Conservation (phyloP, 1,140 invertebrate genomes). For the Hypothenemus hampei region DNA sequence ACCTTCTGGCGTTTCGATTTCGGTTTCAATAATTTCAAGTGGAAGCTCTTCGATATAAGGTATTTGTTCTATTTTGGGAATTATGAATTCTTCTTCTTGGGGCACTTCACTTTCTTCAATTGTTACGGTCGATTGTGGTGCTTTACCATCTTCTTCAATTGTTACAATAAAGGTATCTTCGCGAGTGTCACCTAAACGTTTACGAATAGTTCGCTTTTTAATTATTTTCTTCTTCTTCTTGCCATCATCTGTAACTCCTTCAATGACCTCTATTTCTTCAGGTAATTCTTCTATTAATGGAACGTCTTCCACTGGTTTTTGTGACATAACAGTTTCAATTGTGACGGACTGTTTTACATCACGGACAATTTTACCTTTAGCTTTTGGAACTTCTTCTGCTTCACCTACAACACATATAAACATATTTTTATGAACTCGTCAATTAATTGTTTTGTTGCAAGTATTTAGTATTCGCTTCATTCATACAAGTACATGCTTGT, state of each 20-base stretch:
- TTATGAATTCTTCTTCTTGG: constrained; percentile 16
- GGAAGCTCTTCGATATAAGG: constrained; percentile 39
- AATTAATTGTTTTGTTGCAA: no score
- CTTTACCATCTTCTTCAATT: constrained; percentile 42
- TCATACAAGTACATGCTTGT: no score
- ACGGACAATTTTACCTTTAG: constrained; percentile 26
- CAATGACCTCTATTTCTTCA: constrained; percentile 41
- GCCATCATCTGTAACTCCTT: constrained; percentile 33
- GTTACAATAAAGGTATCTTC: constrained; percentile 40
- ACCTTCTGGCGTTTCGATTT: constrained; percentile 33
- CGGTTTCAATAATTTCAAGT: constrained; percentile 41
- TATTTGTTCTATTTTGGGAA: constrained; percentile 1
- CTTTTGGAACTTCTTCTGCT: constrained; percentile 17
- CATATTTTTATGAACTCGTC: constrained; percentile 5
- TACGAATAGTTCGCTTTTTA: constrained; percentile 39
- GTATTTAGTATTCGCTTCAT: no score
- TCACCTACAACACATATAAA: constrained; percentile 31
- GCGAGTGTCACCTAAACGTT: constrained; percentile 35
- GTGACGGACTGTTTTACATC: constrained; percentile 35
- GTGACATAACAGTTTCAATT: constrained; percentile 34
- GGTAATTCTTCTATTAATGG: constrained; percentile 39
- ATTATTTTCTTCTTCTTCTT: constrained; percentile 39
- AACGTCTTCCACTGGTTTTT: constrained; percentile 37
- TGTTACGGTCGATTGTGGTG: constrained; percentile 41
- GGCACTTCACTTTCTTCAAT: constrained; percentile 34